Conservation (phyloP, 92 coral and sea anemone genomes). For the Siderastrea radians region DNA sequence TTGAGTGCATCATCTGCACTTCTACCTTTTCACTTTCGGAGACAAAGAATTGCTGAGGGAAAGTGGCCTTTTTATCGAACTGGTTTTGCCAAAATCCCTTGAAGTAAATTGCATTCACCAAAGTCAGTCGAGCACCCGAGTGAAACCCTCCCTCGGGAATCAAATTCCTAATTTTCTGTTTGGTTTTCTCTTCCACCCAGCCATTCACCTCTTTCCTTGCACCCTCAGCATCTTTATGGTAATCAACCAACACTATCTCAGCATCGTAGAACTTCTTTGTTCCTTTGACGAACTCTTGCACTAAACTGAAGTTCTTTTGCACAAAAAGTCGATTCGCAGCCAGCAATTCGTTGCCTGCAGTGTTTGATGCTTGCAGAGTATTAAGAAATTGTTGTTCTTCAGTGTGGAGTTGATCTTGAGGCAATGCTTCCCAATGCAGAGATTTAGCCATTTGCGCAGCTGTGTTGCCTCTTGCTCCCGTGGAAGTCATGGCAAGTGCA, state of each 20-base stretch:
- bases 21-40: conserved; percentile 52
- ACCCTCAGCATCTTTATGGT: conserved; percentile 69
- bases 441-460: conserved; percentile 85
- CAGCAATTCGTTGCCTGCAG: conserved; percentile 62
- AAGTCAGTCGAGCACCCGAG: conserved; percentile 66
- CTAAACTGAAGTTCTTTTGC: conserved; percentile 71
- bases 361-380: conserved; percentile 63
- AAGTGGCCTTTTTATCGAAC: conserved; percentile 64
- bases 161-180: conserved; percentile 78
- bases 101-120: conserved; percentile 94
- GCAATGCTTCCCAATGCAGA: conserved; percentile 78
- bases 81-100: conserved; percentile 87
- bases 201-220: conserved; percentile 77
- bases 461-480: conserved; percentile 88
- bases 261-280: conserved; percentile 74
- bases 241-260: conserved; percentile 87
- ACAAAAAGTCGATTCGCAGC: conserved; percentile 86
- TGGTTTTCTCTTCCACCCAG: conserved; percentile 94
- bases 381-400: conserved; percentile 69
- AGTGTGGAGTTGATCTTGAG: conserved; percentile 60
- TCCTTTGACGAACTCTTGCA: conserved; percentile 72
- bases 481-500: conserved; percentile 92
- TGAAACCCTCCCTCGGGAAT: conserved; percentile 64
- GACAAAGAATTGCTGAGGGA: conserved; percentile 63
- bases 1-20: conserved; percentile 84